These are phyloP conservation scores for Panthera tigris DNA, from an alignment of 2,113 vertebrate genomes.

Conservation along the genomic window DNA sequence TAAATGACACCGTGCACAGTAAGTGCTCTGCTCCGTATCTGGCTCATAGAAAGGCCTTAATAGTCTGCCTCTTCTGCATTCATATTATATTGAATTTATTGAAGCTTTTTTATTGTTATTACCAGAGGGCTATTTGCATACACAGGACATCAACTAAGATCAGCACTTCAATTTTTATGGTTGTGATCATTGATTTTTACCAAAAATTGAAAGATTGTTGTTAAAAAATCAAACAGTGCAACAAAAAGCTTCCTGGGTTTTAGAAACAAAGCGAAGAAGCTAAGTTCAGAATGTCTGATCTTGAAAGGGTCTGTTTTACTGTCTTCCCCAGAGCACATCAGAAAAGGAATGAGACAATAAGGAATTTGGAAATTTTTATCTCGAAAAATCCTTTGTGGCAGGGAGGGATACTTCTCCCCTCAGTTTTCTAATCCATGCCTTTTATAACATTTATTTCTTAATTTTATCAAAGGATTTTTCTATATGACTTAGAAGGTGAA, in stretches of 20 bases:
- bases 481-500: background rate
- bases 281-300: constrained; percentile 62
- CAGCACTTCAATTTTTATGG: constrained; percentile 39
- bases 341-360: background rate
- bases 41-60: background rate
- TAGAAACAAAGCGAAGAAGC: constrained; percentile 70
- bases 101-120: background rate
- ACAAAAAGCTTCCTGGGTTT: constrained; percentile 34
- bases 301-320: constrained; percentile 45
- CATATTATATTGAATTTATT: background rate
- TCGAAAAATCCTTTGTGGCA: background rate
- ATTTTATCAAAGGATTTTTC: constrained; percentile 16
- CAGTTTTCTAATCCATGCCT: background rate
- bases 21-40: background rate
- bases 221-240: constrained; percentile 21
- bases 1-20: background rate
- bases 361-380: background rate
- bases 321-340: constrained; percentile 46
- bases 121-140: constrained; percentile 36
- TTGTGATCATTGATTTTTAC: constrained; percentile 49
- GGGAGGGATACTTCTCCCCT: background rate
- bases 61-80: background rate
- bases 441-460: constrained; percentile 38
- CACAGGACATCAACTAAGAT: background rate
- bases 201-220: constrained; percentile 45